A percentile compares a stretch with the other conserved stretches of the same genome.
phyloP scores from a whole-genome alignment of 2,888 invertebrate species.

The Drosophila paramelanica region DNA sequence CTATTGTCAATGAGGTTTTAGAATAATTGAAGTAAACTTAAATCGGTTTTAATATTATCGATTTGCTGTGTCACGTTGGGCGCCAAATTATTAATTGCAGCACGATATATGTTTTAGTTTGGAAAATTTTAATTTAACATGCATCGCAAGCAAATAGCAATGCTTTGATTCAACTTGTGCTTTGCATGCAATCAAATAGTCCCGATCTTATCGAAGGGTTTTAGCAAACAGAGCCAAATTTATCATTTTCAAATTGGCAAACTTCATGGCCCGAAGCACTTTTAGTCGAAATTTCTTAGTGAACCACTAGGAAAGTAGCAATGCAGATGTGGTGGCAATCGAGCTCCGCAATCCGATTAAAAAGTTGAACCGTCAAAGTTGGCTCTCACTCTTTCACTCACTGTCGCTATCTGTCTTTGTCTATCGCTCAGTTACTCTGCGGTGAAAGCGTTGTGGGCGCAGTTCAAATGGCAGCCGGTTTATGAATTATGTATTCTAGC shows the following conservation, averaged over 20 bases:
- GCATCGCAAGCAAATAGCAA: too few species aligned
- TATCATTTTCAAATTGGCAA: constrained; percentile 44
- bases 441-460: constrained; percentile 36
- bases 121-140: too few species aligned
- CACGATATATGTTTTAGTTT: too few species aligned
- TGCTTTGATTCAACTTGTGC: constrained; percentile 5
- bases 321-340: constrained; percentile 61
- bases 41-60: too few species aligned
- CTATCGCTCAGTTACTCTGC: constrained; percentile 6
- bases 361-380: constrained; percentile 77
- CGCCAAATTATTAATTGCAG: too few species aligned
- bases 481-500: constrained; percentile 78
- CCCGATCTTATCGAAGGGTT: neutral
- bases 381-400: constrained; percentile 16
- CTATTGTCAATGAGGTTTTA: neutral
- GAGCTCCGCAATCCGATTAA: constrained; percentile 75
- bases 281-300: constrained; percentile 47
- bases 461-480: constrained; percentile 59
- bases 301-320: constrained; percentile 34
- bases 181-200: constrained; percentile 6
- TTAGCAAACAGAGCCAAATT: constrained; percentile 31
- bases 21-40: neutral
- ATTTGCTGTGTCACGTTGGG: too few species aligned
- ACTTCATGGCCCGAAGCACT: constrained; percentile 57
- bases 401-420: constrained; percentile 9